Percentiles rank a stretch among this genome's conserved stretches.
Evolutionary conservation across 2,797 vertebrate genomes (phyloP).

Genomic region (Siniperca obscura): DNA sequence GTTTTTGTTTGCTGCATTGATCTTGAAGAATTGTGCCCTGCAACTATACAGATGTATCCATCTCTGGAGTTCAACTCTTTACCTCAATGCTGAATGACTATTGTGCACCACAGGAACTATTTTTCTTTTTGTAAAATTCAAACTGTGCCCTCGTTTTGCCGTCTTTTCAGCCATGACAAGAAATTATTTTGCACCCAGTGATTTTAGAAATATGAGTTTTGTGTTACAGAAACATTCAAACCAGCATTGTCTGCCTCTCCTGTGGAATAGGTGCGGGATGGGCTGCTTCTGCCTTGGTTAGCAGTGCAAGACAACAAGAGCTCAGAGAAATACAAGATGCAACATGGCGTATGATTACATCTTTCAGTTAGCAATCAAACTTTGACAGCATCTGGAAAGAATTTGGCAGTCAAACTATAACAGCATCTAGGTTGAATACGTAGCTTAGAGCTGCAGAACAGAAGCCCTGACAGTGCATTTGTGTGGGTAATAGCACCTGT

Average conservation of each 20-base stretch:
- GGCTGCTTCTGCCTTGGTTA: conserved; percentile 30
- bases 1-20: conserved; percentile 22
- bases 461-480: conserved; percentile 17
- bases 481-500: conserved; percentile 37
- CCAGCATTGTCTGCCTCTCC: conserved; percentile 10
- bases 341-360: conserved; percentile 53
- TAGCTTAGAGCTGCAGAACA: conserved; percentile 20
- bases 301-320: conserved; percentile 32
- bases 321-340: conserved; percentile 40
- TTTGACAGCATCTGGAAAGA: conserved; percentile 41
- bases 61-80: conserved; percentile 2
- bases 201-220: conserved; percentile 47
- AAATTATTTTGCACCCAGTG: conserved; percentile 31
- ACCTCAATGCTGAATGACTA: neutral
- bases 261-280: neutral
- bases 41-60: neutral
- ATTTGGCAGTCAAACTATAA: conserved; percentile 27
- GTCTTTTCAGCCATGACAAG: conserved; percentile 30
- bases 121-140: conserved; percentile 13
- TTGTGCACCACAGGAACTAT: conserved; percentile 17
- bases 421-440: conserved; percentile 41
- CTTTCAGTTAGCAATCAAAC: conserved; percentile 50
- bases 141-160: neutral
- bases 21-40: conserved; percentile 24
- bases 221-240: conserved; percentile 32